Evolutionary conservation across 2,888 invertebrate species (phyloP), one percentile per base, ranked within the genome.

Genomic region (Perdita meconis): DNA sequence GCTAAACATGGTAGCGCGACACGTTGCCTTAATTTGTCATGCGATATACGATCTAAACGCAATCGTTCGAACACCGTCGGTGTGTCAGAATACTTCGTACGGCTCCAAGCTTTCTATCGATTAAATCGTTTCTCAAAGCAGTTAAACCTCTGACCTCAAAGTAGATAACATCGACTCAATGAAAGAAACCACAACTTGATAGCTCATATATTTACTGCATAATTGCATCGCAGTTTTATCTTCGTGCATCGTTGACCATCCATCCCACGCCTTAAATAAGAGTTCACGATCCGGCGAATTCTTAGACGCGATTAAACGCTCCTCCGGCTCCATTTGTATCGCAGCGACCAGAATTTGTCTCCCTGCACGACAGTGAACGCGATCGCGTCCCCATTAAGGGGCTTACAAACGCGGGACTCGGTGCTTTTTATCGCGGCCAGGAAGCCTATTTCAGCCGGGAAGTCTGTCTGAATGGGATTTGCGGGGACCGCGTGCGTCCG

Each of bases 361-460:
- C 30, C 24, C 6, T 1, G 34, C n/a, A 8, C 16, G 30, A 55
- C 65, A 30, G 55, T 51, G 57, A 77, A 26, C 44, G 66, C 44
- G 71, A 71, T 69, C 73, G 61, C 56, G 24, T 59, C 44, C 57
- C 68, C 64, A 63, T 65, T 75, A 75, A 64, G 50, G 44, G 59
- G 51, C 53, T 73, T 68, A 68, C 63, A 38, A 47, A 63, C 68
- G 51, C 26, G 64, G n/a, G 26, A 5, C 57, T 38, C 12, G 55
- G 77, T 42, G 36, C 38, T 77, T 77, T 75, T 77, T 77, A 69
- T 77, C 75, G 53, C 63, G 13, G 24, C 50, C 53, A 16, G 59
- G 63, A 63, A 55, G 57, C 34, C 63, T 47, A 30, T 47, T 63
- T 59, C 47, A 42, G 34, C 13, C 40, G 38, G 34, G 53, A 70